A percentile compares a stretch with the other conserved stretches of the same genome.
These are phyloP conservation scores for Euleptes europaea DNA, from an alignment of 2,113 vertebrate genomes.

Conservation along the genomic window DNA sequence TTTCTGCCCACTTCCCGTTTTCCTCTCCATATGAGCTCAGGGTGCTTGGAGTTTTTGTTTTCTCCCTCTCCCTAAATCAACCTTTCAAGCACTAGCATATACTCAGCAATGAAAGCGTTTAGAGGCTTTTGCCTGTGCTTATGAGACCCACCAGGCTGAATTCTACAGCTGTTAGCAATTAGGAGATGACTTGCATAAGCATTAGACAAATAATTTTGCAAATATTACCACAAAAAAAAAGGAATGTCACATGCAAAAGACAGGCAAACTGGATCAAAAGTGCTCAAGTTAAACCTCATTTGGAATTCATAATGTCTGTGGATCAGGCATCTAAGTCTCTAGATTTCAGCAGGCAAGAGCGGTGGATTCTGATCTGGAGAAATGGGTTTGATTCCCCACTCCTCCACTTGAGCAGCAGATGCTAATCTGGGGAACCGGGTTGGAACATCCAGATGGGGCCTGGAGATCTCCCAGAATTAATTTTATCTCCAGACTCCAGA, in stretches of 20 bases:
- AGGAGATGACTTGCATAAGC: slow-evolving; percentile 62
- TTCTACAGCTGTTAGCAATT: slow-evolving; percentile 75
- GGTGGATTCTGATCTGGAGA: too few species aligned
- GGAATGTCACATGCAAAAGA: slow-evolving; percentile 59
- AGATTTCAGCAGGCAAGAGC: neutral
- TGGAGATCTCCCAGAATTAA: too few species aligned
- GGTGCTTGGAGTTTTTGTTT: neutral
- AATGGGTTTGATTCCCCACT: too few species aligned
- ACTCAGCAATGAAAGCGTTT: slow-evolving; percentile 58
- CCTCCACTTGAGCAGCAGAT: too few species aligned
- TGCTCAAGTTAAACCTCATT: slow-evolving; percentile 36
- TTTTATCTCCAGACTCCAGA: too few species aligned
- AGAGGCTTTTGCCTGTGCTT: slow-evolving; percentile 61
- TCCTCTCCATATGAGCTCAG: slow-evolving; percentile 41
- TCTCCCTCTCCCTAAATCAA: neutral
- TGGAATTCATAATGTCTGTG: slow-evolving; percentile 58
- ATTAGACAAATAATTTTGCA: slow-evolving; percentile 22
- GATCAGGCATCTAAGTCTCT: slow-evolving; percentile 60
- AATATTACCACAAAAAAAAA: too few species aligned
- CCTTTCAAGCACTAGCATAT: slow-evolving; percentile 1
- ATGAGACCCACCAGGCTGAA: slow-evolving; percentile 54
- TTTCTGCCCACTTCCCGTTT: slow-evolving; percentile 29
- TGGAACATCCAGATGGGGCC: too few species aligned
- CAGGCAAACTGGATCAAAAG: slow-evolving; percentile 37
- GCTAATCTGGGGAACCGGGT: too few species aligned